phyloP scores from a whole-genome alignment of 2,888 invertebrate species.

The Hetaerina titia region DNA sequence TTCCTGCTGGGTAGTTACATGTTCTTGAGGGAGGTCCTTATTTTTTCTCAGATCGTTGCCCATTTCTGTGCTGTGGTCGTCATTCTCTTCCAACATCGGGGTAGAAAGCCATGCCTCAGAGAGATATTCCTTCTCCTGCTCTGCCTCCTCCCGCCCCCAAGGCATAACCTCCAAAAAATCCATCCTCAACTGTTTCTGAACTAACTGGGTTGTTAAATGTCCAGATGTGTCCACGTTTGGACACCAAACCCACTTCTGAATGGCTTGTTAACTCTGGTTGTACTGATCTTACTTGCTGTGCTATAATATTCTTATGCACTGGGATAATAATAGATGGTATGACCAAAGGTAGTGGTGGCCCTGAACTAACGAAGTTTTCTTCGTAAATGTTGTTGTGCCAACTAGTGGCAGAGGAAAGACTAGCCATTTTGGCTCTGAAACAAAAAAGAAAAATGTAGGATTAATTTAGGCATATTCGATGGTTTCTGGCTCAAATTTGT shows the following conservation, averaged over 20 bases:
- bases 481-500: too few species aligned
- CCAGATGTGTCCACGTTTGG: neutral
- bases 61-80: neutral
- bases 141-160: constrained; percentile 56
- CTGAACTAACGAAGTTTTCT: constrained; percentile 30
- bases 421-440: constrained; percentile 60
- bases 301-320: neutral
- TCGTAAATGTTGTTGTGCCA: constrained; percentile 36
- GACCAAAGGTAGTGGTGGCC: constrained; percentile 14
- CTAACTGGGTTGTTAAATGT: neutral
- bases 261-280: neutral
- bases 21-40: neutral
- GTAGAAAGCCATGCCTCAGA: constrained; percentile 63
- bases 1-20: neutral
- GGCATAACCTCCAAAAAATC: constrained; percentile 32
- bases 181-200: constrained; percentile 15
- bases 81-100: constrained; percentile 45
- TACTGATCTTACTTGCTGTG: neutral
- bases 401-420: constrained; percentile 30
- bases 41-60: neutral
- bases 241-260: neutral
- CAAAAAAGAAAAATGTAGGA: neutral
- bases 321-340: neutral
- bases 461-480: too few species aligned
- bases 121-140: constrained; percentile 44